Evolutionary conservation across 2,888 invertebrate genomes (phyloP).

Genomic region (Melanchra persicariae): DNA sequence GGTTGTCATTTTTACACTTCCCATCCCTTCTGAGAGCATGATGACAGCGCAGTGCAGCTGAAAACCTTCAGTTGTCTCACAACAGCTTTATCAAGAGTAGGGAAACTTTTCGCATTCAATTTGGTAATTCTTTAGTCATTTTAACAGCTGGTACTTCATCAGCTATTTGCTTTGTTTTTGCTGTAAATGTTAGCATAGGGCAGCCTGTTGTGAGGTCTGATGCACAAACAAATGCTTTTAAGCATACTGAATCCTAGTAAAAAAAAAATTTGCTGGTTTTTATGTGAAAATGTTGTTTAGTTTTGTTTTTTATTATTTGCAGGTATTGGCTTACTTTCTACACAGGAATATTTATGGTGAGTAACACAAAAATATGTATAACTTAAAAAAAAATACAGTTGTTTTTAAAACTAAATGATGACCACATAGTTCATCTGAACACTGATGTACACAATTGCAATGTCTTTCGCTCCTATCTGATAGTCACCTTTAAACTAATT

Average conservation of each 20-base stretch:
- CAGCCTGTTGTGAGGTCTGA: constrained; percentile 83
- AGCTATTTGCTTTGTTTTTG: constrained; percentile 56
- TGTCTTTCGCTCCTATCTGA: constrained; percentile 91
- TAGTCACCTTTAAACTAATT: neutral
- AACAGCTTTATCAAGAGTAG: constrained; percentile 75
- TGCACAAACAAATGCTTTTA: constrained; percentile 75
- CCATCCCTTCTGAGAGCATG: constrained; percentile 66
- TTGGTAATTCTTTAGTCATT: constrained; percentile 4
- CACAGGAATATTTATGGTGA: constrained; percentile 12
- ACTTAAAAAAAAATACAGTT: no score
- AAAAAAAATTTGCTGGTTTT: accelerated
- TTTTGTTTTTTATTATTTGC: constrained; percentile 29
- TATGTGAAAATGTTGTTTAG: neutral
- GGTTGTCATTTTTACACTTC: neutral
- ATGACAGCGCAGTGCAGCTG: constrained; percentile 90
- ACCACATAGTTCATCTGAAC: constrained; percentile 81
- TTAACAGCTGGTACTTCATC: constrained; percentile 23
- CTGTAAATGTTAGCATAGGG: constrained; percentile 82
- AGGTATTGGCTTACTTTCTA: constrained; percentile 26
- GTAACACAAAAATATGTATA: neutral
- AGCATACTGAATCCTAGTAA: constrained; percentile 76
- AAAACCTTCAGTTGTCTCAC: constrained; percentile 84
- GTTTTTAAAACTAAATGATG: no score
- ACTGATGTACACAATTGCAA: constrained; percentile 76
- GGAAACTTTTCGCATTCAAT: constrained; percentile 64